Percentiles rank a stretch among this genome's conserved stretches.
These are phyloP conservation scores for Empis livida DNA, from an alignment of 2,888 invertebrate genomes.

Conservation along the genomic window DNA sequence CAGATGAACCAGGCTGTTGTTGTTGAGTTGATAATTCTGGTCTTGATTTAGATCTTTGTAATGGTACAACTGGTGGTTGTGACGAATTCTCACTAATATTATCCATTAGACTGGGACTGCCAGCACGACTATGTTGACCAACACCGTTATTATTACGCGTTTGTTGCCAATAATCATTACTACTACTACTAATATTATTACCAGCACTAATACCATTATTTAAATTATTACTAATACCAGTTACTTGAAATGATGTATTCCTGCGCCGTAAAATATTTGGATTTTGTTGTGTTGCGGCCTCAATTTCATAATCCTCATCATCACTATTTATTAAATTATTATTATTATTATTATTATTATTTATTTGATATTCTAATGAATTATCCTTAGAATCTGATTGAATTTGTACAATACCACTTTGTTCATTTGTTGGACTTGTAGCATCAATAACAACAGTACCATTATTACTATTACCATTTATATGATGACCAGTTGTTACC, in stretches of 20 bases:
- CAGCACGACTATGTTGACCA: conserved; percentile 16
- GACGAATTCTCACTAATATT: conserved; percentile 47
- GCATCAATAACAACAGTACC: conserved; percentile 3
- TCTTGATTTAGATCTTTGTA: conserved; percentile 33
- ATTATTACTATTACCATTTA: conserved; percentile 4
- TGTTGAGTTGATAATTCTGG: conserved; percentile 28
- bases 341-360: conserved; percentile 1
- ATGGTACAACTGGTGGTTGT: conserved; percentile 31
- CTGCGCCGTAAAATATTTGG: neutral
- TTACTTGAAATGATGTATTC: neutral
- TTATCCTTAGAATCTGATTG: conserved; percentile 6
- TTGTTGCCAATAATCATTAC: conserved; percentile 19
- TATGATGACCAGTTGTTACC: neutral
- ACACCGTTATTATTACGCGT: conserved; percentile 13
- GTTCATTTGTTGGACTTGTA: conserved; percentile 3
- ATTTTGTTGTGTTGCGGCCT: neutral
- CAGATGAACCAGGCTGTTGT: conserved; percentile 19
- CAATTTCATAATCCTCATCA: conserved; percentile 8
- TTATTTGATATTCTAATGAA: conserved; percentile 5
- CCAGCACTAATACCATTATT: neutral
- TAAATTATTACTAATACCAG: neutral
- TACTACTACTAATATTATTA: neutral
- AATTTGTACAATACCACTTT: neutral
- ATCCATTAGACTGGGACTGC: conserved; percentile 37
- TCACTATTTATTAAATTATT: neutral